phyloP scores from a whole-genome alignment of 2,797 vertebrate genomes.

The Notamacropus eugenii region DNA sequence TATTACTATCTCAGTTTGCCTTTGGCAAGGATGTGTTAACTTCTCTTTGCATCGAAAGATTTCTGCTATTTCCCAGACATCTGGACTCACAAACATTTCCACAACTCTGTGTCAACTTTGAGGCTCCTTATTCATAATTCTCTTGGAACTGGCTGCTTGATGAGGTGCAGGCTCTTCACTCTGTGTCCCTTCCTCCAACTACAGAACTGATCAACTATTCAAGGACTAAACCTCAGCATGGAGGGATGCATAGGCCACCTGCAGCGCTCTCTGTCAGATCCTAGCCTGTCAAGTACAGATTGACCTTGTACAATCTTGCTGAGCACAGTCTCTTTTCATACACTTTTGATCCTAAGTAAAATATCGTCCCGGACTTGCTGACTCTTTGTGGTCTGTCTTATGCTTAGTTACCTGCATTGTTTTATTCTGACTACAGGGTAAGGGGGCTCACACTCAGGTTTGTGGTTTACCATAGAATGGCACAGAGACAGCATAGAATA shows the following conservation, averaged over 20 bases:
- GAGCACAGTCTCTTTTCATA: neutral
- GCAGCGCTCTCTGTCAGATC: neutral
- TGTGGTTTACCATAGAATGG: neutral
- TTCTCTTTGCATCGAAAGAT: neutral
- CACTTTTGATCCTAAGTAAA: neutral
- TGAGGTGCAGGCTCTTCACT: neutral
- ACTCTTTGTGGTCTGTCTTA: neutral
- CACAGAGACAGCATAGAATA: neutral
- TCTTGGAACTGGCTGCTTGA: neutral
- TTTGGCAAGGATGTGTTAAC: neutral
- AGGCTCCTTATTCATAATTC: neutral
- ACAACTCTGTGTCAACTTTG: neutral
- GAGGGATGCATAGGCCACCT: neutral
- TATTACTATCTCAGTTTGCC: neutral
- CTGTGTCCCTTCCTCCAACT: neutral
- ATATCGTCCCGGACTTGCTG: neutral
- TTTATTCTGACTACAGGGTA: neutral
- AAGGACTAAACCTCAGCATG: neutral
- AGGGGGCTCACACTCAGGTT: neutral
- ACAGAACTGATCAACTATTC: neutral
- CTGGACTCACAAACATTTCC: neutral
- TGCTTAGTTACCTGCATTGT: neutral
- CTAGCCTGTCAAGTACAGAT: neutral
- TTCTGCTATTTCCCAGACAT: neutral
- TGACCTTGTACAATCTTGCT: neutral